Percentiles rank a stretch among this genome's conserved stretches.
Conservation (phyloP, 2,113 vertebrate genomes). For the Austrofundulus limnaeus region DNA sequence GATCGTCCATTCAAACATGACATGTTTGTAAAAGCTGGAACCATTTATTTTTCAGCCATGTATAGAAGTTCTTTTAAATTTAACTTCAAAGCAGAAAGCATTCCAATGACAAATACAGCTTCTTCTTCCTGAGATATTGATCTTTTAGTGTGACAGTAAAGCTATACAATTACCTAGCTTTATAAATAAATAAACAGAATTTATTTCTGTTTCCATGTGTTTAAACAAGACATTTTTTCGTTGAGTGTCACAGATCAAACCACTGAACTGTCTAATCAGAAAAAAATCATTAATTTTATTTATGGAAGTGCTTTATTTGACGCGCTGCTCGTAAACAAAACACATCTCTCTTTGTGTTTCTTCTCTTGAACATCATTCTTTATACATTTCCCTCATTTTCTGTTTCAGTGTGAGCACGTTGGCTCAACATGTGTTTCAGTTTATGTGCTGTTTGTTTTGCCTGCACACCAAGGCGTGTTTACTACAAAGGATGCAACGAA, state of each 20-base stretch:
- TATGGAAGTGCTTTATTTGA: background rate
- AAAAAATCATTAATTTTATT: background rate
- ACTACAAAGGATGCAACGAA: constrained; percentile 31
- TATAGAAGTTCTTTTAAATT: background rate
- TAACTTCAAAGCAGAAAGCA: background rate
- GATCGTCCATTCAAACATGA: background rate
- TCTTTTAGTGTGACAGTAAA: background rate
- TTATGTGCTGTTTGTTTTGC: constrained; percentile 35
- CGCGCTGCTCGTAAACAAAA: background rate
- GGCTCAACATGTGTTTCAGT: constrained; percentile 29
- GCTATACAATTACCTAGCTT: background rate
- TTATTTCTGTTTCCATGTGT: background rate
- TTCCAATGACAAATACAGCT: background rate
- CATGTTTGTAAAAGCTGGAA: too few species aligned
- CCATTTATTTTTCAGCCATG: too few species aligned
- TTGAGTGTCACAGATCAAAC: background rate
- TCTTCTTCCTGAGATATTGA: background rate
- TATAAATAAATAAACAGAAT: background rate
- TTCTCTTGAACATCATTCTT: background rate
- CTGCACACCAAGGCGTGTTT: constrained; percentile 39
- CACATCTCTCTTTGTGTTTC: background rate
- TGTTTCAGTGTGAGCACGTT: background rate
- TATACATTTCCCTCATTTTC: background rate
- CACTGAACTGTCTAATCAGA: background rate
- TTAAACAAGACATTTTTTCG: background rate